A percentile compares a stretch with the other conserved stretches of the same genome.
Conservation (phyloP, 2,797 vertebrate species). For the Melanotaenia parkinsoni region DNA sequence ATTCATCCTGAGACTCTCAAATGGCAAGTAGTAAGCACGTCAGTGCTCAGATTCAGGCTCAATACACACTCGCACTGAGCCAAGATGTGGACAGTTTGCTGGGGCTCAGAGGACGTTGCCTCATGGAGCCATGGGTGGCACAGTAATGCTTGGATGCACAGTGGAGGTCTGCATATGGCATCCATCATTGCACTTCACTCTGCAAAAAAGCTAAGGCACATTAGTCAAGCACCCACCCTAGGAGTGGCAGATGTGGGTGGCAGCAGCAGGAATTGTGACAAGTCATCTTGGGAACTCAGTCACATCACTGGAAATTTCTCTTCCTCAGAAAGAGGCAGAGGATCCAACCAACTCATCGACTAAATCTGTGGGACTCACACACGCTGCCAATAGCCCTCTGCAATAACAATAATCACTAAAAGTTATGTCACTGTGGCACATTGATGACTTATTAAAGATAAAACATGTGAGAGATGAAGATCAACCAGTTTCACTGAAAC, state of each 20-base stretch:
- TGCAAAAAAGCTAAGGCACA: constrained; percentile 28
- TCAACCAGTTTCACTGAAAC: constrained; percentile 7
- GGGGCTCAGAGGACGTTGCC: constrained; percentile 28
- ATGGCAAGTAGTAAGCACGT: constrained; percentile 32
- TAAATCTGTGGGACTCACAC: constrained; percentile 36
- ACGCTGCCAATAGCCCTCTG: constrained; percentile 49
- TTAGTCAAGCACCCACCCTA: constrained; percentile 32
- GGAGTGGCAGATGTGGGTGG: constrained; percentile 36
- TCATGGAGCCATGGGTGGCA: constrained; percentile 34
- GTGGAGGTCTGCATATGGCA: constrained; percentile 20
- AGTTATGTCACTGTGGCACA: constrained; percentile 43
- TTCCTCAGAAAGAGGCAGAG: constrained; percentile 52
- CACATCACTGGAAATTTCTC: constrained; percentile 22
- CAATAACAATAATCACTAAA: constrained; percentile 59
- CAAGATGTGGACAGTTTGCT: constrained; percentile 43
- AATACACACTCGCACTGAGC: constrained; percentile 18
- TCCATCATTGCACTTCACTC: constrained; percentile 42
- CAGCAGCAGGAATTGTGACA: constrained; percentile 3
- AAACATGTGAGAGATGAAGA: constrained; percentile 19
- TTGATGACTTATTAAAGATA: constrained; percentile 45
- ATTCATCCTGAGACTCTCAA: constrained; percentile 37
- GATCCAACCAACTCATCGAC: constrained; percentile 26
- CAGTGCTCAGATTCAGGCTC: constrained; percentile 28
- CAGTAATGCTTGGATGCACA: constrained; percentile 28
- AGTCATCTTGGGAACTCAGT: constrained; percentile 37